phyloP scores from a whole-genome alignment of 2,797 vertebrate genomes.

The Gymnoscopelus braueri region DNA sequence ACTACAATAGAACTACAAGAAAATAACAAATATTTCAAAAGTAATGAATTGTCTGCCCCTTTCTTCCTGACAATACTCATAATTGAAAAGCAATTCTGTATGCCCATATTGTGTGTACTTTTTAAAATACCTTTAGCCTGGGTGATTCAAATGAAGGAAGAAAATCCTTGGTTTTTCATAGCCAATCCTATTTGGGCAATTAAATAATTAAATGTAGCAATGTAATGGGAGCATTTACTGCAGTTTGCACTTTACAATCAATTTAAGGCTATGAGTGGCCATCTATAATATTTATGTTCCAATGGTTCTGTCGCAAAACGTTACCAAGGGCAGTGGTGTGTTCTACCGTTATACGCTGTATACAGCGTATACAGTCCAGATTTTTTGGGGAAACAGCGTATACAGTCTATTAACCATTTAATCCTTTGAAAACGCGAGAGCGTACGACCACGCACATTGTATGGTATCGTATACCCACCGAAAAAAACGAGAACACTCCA shows the following conservation, averaged over 20 bases:
- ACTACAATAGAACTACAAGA: conserved; percentile 2
- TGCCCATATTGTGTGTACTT: conserved; percentile 18
- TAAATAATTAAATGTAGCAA: conserved; percentile 17
- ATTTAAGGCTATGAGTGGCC: conserved; percentile 15
- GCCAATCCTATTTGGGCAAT: conserved; percentile 16
- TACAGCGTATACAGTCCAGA: no score
- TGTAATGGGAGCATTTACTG: conserved; percentile 13
- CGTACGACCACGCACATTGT: no score
- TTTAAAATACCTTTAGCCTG: conserved; percentile 8
- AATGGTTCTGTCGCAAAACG: conserved; percentile 21
- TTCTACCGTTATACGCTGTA: no score
- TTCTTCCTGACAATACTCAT: not conserved
- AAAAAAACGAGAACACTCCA: no score
- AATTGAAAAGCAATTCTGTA: conserved; percentile 4
- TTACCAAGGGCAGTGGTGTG: not conserved
- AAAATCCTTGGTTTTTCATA: conserved; percentile 17
- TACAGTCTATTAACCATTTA: no score
- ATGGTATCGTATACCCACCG: no score
- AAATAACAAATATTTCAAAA: not conserved
- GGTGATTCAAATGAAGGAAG: not conserved
- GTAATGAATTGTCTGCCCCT: not conserved
- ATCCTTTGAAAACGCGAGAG: no score
- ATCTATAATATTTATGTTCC: conserved; percentile 37
- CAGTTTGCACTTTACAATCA: conserved; percentile 11
- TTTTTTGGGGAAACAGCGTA: no score